phyloP scores from a whole-genome alignment of 2,797 vertebrate species.

The Pipistrellus pygmaeus region DNA sequence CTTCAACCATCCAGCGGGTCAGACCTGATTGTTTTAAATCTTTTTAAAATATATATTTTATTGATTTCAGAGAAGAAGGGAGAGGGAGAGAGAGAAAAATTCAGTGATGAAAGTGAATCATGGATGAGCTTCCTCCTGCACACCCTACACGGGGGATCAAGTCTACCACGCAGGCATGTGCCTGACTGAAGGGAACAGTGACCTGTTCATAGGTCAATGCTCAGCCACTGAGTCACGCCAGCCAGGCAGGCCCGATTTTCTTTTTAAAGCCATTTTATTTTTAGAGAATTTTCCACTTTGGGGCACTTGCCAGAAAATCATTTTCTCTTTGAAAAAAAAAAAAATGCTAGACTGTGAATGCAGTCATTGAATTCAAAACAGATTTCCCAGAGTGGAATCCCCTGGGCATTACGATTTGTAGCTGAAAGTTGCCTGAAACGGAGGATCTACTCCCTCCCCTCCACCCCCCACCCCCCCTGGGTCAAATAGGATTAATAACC shows the following conservation, averaged over 20 bases:
- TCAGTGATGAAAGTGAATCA: too few species aligned
- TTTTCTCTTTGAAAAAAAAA: background rate
- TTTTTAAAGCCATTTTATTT: slow-evolving; percentile 50
- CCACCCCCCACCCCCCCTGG: background rate
- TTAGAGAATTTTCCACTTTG: slow-evolving; percentile 28
- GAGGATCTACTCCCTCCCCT: background rate
- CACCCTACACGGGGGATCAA: too few species aligned
- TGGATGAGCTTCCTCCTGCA: too few species aligned
- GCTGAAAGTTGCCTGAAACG: background rate
- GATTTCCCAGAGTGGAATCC: background rate
- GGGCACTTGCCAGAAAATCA: background rate
- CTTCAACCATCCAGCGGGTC: too few species aligned
- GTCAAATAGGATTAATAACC: background rate
- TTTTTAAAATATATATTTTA: too few species aligned
- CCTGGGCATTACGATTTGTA: background rate
- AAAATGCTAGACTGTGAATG: background rate
- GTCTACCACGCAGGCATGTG: too few species aligned
- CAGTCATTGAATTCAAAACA: background rate
- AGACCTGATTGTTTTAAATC: too few species aligned
- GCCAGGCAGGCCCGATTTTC: background rate
- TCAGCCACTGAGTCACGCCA: background rate
- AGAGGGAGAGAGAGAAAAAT: too few species aligned
- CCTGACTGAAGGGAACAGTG: too few species aligned
- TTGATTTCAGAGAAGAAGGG: too few species aligned
- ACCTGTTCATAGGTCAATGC: too few species aligned